phyloP scores from a whole-genome alignment of 2,888 invertebrate species.

The Drosophila niveifrons region DNA sequence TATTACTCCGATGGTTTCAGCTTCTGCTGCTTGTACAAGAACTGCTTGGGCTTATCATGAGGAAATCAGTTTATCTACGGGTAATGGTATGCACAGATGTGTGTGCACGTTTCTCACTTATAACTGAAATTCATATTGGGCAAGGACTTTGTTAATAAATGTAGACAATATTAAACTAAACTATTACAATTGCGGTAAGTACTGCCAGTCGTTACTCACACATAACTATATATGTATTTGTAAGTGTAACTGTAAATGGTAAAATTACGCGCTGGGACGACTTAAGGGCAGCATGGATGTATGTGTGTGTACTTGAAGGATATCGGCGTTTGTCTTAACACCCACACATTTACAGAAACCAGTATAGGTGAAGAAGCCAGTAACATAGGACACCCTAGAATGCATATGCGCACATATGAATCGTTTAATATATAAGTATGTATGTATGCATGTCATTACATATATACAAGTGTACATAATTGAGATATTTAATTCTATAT shows the following conservation, averaged over 20 bases:
- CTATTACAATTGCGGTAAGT: constrained; percentile 14
- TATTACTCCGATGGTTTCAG: constrained; percentile 32
- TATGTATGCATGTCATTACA: neutral
- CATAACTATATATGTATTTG: neutral
- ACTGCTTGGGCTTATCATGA: constrained; percentile 69
- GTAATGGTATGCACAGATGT: constrained; percentile 64
- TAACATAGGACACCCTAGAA: constrained; percentile 8
- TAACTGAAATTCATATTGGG: constrained; percentile 26
- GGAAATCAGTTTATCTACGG: constrained; percentile 73
- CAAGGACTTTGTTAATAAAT: constrained; percentile 6
- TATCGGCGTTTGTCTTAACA: constrained; percentile 31
- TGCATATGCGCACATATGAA: neutral
- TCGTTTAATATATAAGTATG: neutral
- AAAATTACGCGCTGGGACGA: neutral
- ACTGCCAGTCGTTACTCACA: neutral
- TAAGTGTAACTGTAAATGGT: neutral
- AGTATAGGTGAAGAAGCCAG: constrained; percentile 13
- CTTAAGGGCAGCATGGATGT: neutral
- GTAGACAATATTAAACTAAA: constrained; percentile 1
- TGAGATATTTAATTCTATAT: too few relatives aligned
- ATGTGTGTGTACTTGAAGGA: neutral
- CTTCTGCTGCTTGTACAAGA: constrained; percentile 64
- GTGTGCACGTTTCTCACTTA: constrained; percentile 23
- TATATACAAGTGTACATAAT: too few relatives aligned
- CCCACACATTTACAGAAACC: constrained; percentile 19